Conservation (phyloP, 2,888 invertebrate species). For the Calameuta idolon region DNA sequence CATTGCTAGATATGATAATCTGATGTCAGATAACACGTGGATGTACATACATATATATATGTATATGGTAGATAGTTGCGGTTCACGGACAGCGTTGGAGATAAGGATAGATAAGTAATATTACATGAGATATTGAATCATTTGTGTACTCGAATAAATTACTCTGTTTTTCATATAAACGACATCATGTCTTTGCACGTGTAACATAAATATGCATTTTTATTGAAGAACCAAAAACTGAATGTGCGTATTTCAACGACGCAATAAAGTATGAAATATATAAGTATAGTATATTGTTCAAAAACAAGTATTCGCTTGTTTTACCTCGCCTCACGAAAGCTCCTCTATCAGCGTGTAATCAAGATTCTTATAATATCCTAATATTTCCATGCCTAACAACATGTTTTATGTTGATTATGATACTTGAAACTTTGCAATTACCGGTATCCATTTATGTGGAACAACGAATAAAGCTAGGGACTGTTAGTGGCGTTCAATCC, state of each 20-base stretch:
- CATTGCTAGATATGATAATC: neutral
- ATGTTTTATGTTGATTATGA: neutral
- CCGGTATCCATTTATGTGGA: neutral
- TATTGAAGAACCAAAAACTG: neutral
- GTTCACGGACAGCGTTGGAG: neutral
- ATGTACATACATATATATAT: conserved; percentile 9
- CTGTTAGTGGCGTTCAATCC: neutral
- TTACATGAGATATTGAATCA: neutral
- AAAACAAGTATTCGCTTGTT: neutral
- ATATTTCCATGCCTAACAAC: neutral
- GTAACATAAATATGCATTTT: neutral
- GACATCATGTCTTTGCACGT: neutral
- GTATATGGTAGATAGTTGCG: neutral
- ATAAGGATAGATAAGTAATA: neutral
- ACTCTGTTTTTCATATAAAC: neutral
- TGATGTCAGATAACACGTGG: neutral
- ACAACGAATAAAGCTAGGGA: neutral
- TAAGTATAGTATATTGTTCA: neutral
- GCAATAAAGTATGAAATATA: neutral
- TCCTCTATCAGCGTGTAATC: neutral
- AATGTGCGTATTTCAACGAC: neutral
- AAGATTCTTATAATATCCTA: neutral
- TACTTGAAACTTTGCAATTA: neutral
- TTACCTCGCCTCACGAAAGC: neutral
- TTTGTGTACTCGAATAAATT: neutral